Evolutionary conservation across 2,888 invertebrate species (phyloP).

Genomic region (Dione juno): DNA sequence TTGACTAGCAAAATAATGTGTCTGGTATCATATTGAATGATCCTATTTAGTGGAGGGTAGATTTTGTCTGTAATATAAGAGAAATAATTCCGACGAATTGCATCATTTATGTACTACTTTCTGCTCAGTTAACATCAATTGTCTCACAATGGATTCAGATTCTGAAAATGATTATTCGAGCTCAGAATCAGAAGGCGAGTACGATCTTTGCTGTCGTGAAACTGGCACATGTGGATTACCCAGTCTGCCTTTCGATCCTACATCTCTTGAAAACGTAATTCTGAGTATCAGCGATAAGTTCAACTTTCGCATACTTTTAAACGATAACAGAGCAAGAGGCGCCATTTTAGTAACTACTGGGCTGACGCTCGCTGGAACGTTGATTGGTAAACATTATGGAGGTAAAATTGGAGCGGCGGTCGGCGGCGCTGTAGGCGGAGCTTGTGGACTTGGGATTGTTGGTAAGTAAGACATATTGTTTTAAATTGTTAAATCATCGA

Average conservation of each 20-base stretch:
- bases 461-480: slow-evolving; percentile 56
- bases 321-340: slow-evolving; percentile 54
- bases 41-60: neutral
- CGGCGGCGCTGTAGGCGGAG: slow-evolving; percentile 73
- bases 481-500: neutral
- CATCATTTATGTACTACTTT: neutral
- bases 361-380: slow-evolving; percentile 65
- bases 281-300: slow-evolving; percentile 67
- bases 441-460: slow-evolving; percentile 69
- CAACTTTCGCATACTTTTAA: slow-evolving; percentile 67
- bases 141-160: slow-evolving; percentile 52
- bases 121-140: neutral
- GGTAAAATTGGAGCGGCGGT: slow-evolving; percentile 71
- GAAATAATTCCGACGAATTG: neutral
- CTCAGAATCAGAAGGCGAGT: slow-evolving; percentile 54
- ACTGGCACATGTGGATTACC: slow-evolving; percentile 53
- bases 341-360: slow-evolving; percentile 69
- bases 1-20: too few species aligned
- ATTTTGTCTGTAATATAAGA: neutral
- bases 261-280: slow-evolving; percentile 66
- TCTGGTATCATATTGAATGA: neutral
- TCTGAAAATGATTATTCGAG: slow-evolving; percentile 49
- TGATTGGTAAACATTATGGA: slow-evolving; percentile 72
- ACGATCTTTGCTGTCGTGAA: slow-evolving; percentile 55
- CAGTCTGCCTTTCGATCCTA: slow-evolving; percentile 64